phyloP scores from a whole-genome alignment of 2,888 invertebrate genomes.

The Tenthredo distinguenda region DNA sequence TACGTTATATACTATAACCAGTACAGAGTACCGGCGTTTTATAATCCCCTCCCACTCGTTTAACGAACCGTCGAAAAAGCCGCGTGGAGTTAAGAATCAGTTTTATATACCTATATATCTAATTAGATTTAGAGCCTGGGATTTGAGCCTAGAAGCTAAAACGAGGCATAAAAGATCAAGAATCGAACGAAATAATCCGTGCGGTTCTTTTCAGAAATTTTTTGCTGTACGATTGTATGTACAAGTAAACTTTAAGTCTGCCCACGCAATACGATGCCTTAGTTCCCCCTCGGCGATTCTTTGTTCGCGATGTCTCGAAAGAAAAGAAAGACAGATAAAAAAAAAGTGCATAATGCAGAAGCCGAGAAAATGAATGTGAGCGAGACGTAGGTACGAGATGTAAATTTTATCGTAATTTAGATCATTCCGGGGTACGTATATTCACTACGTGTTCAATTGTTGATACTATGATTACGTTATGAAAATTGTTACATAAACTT shows the following conservation, averaged over 20 bases:
- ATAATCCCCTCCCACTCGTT: background rate
- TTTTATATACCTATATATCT: background rate
- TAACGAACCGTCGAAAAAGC: background rate
- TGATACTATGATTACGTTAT: slow-evolving; percentile 21
- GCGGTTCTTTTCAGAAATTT: background rate
- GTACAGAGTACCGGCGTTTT: slow-evolving; percentile 26
- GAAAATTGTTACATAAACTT: background rate
- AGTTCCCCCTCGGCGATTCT: background rate
- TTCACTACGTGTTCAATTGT: background rate
- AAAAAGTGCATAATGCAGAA: background rate
- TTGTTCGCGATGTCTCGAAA: background rate
- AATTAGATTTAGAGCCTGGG: background rate
- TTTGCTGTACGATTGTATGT: background rate
- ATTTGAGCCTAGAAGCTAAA: background rate
- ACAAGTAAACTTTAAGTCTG: background rate
- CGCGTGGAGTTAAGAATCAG: slow-evolving; percentile 12
- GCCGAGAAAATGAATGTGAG: background rate
- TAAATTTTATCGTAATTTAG: background rate
- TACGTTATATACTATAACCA: slow-evolving; percentile 14
- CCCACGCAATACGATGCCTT: background rate
- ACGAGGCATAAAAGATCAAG: background rate
- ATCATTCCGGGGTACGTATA: background rate
- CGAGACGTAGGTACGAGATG: background rate
- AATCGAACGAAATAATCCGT: background rate
- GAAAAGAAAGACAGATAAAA: background rate